Conservation (phyloP, 2,113 vertebrate genomes). For the Herpailurus yagouaroundi region DNA sequence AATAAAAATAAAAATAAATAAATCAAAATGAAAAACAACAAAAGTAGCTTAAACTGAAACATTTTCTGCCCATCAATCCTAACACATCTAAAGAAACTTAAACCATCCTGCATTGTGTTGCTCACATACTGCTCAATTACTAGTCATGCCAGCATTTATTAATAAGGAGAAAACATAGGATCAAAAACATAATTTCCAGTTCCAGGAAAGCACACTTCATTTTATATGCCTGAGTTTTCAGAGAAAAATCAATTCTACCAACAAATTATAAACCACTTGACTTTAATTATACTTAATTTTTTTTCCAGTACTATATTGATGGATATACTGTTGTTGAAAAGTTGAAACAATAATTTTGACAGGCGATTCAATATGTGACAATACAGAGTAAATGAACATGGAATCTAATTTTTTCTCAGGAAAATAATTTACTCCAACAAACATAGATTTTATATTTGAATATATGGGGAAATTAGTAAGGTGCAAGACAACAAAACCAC, state of each 20-base stretch:
- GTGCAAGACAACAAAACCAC: not conserved
- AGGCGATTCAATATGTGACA: not conserved
- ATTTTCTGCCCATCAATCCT: not conserved
- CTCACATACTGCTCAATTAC: not conserved
- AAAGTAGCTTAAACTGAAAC: slow-evolving; percentile 7
- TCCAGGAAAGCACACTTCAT: not conserved
- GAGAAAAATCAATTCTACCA: slow-evolving; percentile 8
- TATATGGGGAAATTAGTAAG: not conserved
- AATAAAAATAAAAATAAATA: slow-evolving; percentile 28
- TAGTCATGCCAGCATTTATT: not conserved
- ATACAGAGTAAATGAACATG: not conserved
- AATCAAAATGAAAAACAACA: not conserved
- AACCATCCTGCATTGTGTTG: not conserved
- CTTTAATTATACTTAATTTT: not conserved
- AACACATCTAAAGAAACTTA: not conserved
- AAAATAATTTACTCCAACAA: not conserved
- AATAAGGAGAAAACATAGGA: not conserved
- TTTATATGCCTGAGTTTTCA: not conserved
- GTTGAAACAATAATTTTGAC: slow-evolving; percentile 22
- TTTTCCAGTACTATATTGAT: not conserved
- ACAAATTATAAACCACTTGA: slow-evolving; percentile 23
- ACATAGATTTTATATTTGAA: not conserved
- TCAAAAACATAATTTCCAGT: not conserved
- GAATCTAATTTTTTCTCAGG: not conserved
- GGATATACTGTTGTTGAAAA: not conserved